These are phyloP conservation scores for Apis florea DNA, from an alignment of 1,140 invertebrate genomes.

Conservation along the genomic window DNA sequence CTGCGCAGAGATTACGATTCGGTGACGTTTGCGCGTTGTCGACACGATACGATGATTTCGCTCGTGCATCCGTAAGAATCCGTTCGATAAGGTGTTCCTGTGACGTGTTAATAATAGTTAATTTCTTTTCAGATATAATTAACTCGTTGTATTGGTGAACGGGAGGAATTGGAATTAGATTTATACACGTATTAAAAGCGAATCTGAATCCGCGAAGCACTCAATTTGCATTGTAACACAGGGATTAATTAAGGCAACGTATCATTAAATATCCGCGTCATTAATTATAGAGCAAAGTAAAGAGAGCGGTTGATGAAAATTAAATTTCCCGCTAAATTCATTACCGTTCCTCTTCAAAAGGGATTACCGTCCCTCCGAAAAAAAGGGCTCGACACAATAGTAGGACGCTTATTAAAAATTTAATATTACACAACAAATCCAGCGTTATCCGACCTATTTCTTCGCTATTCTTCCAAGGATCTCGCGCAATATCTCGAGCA, in stretches of 20 bases:
- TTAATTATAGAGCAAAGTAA: conserved; percentile 58
- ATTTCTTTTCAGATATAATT: no score
- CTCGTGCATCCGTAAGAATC: neutral
- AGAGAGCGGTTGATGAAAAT: conserved; percentile 46
- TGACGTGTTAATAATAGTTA: no score
- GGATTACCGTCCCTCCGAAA: no score
- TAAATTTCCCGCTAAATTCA: conserved; percentile 37
- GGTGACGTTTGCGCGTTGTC: neutral
- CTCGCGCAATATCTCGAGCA: conserved; percentile 13
- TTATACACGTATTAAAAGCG: neutral
- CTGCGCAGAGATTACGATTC: conserved; percentile 1
- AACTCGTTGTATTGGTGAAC: no score
- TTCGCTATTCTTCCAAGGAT: neutral
- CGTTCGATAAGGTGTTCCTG: no score
- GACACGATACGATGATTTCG: no score
- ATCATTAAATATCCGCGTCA: conserved; percentile 56
- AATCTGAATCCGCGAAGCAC: neutral
- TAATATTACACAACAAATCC: conserved; percentile 46
- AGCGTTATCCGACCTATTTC: neutral
- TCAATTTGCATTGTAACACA: neutral
- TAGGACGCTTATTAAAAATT: conserved; percentile 41
- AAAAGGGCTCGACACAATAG: neutral
- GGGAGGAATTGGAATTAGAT: no score
- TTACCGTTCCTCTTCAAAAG: neutral
- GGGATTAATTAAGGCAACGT: conserved; percentile 26